phyloP scores from a whole-genome alignment of 2,888 invertebrate species.

The Galerucella nymphaeae region DNA sequence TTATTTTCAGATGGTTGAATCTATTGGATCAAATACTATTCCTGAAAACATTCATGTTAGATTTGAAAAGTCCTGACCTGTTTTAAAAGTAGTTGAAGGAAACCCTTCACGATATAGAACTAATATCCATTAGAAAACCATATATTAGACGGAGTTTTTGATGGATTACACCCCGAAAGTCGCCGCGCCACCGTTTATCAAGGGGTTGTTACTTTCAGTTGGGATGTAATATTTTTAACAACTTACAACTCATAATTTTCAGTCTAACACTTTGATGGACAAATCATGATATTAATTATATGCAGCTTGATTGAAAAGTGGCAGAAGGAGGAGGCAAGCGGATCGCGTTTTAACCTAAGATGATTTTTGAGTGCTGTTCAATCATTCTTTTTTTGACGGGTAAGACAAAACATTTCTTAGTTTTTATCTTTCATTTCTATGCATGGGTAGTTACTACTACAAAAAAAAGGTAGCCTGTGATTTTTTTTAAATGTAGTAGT shows the following conservation, averaged over 20 bases:
- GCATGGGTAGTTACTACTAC: not conserved
- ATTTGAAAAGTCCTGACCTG: not conserved
- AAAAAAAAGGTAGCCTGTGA: not conserved
- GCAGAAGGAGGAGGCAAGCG: constrained; percentile 23
- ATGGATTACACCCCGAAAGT: constrained; percentile 23
- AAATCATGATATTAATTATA: constrained; percentile 45
- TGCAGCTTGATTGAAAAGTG: constrained; percentile 40
- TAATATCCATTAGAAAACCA: constrained; percentile 24
- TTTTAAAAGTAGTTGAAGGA: not conserved
- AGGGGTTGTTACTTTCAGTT: constrained; percentile 5
- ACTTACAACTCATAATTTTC: constrained; percentile 35
- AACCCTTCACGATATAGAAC: constrained; percentile 5
- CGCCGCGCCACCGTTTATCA: constrained; percentile 14
- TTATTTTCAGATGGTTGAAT: too few species aligned
- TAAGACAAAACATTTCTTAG: constrained; percentile 13
- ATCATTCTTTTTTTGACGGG: constrained; percentile 21
- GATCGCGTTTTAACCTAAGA: constrained; percentile 22
- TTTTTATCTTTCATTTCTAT: not conserved
- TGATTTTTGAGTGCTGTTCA: constrained; percentile 25
- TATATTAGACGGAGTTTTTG: constrained; percentile 23
- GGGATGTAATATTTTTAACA: constrained; percentile 12
- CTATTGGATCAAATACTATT: not conserved
- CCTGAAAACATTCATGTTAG: not conserved
- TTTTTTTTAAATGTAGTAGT: too few species aligned
- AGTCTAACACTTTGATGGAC: constrained; percentile 41